Percentiles rank a stretch among this genome's conserved stretches.
phyloP scores from a whole-genome alignment of 2,888 invertebrate genomes.

The Acronicta leporina region DNA sequence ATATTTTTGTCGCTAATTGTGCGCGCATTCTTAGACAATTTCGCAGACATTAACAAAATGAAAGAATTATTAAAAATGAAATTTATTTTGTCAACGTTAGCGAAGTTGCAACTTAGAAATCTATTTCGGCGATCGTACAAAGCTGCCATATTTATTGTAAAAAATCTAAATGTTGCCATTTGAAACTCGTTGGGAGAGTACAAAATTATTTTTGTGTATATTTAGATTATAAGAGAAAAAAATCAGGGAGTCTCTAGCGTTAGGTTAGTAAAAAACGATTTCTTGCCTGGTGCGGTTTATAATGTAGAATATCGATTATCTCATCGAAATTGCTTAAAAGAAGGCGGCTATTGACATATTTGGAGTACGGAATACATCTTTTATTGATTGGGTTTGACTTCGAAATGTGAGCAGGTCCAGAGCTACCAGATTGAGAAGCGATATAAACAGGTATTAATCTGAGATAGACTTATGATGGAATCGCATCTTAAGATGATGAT shows the following conservation, averaged over 20 bases:
- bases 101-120: slow-evolving; percentile 42
- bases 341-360: slow-evolving; percentile 50
- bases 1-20: slow-evolving; percentile 25
- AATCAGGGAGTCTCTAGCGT: slow-evolving; percentile 87
- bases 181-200: slow-evolving; percentile 87
- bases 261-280: slow-evolving; percentile 74
- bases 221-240: slow-evolving; percentile 85
- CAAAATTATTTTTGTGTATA: slow-evolving; percentile 89
- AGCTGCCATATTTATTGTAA: slow-evolving; percentile 82
- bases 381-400: slow-evolving; percentile 50
- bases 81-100: slow-evolving; percentile 49
- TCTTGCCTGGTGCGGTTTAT: slow-evolving; percentile 84
- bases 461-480: too few relatives aligned
- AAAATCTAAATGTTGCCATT: slow-evolving; percentile 83
- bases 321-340: slow-evolving; percentile 64
- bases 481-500: too few relatives aligned
- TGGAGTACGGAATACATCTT: slow-evolving; percentile 61
- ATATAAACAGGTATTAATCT: too few relatives aligned
- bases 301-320: slow-evolving; percentile 65
- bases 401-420: slow-evolving; percentile 25
- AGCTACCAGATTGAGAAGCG: too few relatives aligned
- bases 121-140: slow-evolving; percentile 75
- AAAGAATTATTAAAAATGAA: slow-evolving; percentile 32
- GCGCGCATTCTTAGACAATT: slow-evolving; percentile 32
- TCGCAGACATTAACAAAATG: slow-evolving; percentile 26